These are phyloP conservation scores for Lordiphosa collinella DNA, from an alignment of 1,140 invertebrate genomes.

Conservation along the genomic window DNA sequence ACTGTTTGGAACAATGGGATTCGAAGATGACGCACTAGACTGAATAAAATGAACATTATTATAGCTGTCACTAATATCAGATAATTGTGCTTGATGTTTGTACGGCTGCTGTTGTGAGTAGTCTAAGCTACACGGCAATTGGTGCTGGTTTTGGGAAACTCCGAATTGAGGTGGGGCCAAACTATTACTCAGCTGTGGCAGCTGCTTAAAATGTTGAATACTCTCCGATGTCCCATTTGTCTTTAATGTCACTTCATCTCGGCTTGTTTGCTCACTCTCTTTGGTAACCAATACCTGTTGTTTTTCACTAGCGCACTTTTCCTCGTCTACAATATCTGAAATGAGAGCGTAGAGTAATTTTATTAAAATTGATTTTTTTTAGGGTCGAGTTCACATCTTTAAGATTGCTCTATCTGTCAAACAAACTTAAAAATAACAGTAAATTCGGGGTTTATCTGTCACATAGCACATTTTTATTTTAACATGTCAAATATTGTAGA, in stretches of 20 bases:
- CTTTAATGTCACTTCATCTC: constrained; percentile 13
- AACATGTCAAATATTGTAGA: too few relatives aligned
- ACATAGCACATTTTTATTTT: too few relatives aligned
- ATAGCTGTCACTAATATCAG: constrained; percentile 27
- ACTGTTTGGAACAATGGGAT: constrained; percentile 25
- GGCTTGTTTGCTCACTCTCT: constrained; percentile 6
- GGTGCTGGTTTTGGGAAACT: constrained; percentile 27
- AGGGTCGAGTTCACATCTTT: too few relatives aligned
- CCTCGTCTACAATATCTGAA: constrained; percentile 33
- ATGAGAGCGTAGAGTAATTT: not conserved
- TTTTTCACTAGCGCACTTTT: constrained; percentile 26
- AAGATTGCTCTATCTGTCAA: too few relatives aligned
- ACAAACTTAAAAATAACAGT: too few relatives aligned
- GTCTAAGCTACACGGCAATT: constrained; percentile 43
- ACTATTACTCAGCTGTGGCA: constrained; percentile 38
- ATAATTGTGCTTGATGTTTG: constrained; percentile 51
- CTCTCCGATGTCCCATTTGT: constrained; percentile 21
- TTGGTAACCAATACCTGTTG: constrained; percentile 24
- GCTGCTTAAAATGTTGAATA: constrained; percentile 35
- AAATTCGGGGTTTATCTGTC: too few relatives aligned
- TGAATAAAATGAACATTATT: constrained; percentile 53
- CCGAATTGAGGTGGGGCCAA: constrained; percentile 13
- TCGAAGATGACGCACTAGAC: constrained; percentile 43
- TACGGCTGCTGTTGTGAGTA: constrained; percentile 39
- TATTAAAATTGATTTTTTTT: too few relatives aligned